Conservation (phyloP, 2,888 invertebrate genomes). For the Melinaea menophilus region DNA sequence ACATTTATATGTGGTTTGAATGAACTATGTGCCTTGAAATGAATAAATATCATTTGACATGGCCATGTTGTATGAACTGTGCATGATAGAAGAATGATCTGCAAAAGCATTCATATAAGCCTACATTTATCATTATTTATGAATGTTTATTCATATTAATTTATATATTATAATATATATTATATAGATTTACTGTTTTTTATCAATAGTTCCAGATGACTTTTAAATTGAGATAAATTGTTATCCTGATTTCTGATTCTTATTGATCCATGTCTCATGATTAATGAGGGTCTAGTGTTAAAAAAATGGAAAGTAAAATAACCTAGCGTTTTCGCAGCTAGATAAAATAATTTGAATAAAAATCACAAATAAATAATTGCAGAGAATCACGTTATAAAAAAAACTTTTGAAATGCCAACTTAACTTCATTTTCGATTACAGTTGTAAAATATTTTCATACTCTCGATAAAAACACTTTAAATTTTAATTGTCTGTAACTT, state of each 20-base stretch:
- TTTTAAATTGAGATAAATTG: conserved; percentile 3
- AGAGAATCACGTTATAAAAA: conserved; percentile 20
- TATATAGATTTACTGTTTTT: too few relatives aligned
- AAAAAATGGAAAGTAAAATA: not conserved
- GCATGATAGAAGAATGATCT: conserved; percentile 14
- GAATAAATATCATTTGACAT: conserved; percentile 21
- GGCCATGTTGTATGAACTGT: conserved; percentile 14
- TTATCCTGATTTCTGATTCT: not conserved
- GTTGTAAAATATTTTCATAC: conserved; percentile 23
- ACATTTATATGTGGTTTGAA: not conserved
- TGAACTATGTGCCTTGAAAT: not conserved
- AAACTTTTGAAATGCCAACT: conserved; percentile 38
- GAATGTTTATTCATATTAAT: conserved; percentile 1
- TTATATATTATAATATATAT: not conserved
- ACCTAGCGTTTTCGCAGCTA: conserved; percentile 15
- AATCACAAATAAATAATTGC: conserved; percentile 29
- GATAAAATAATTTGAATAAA: conserved; percentile 32
- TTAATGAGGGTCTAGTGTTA: not conserved
- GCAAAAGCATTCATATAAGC: conserved; percentile 27
- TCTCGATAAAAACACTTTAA: conserved; percentile 21
- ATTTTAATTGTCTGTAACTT: too few relatives aligned
- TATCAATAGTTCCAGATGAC: not conserved
- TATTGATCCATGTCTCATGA: conserved; percentile 1
- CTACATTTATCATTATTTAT: conserved; percentile 17
- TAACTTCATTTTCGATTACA: conserved; percentile 29